Base-by-base conservation (phyloP, 92 coral and sea anemone species). In the Zoanthus solanderi region DNA sequence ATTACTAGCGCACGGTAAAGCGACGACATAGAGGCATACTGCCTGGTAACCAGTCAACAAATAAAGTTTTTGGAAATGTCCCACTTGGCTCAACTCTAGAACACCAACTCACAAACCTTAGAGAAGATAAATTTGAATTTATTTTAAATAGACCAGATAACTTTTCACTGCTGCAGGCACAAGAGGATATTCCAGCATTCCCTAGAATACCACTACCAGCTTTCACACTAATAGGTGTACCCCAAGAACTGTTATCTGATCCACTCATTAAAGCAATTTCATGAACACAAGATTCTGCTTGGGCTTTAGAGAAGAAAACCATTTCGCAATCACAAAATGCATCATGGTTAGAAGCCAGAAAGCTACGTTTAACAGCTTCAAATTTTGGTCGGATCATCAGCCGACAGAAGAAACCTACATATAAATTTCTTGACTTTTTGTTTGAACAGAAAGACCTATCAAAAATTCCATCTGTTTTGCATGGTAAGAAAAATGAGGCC, bases 1-100 rank as follows among this genome's bases (percentile, higher is more conserved):
- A 23, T 23, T 23, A 23, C 23, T 23, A 23, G 23, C 23, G 23
- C 23, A 23, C 23, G 0, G 23, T 23, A 23, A 23, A 23, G 23
- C 23, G 23, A 23, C 23, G 23, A 23, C 23, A 23, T 23, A 23
- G 23, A 23, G 23, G 23, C 23, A 23, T 0, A 23, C 23, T 23
- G 23, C 23, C 23, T 23, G 23, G 23, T 23, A 23, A 23, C 23
- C 23, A 23, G 71, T 15, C 81, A n/a, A 52, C 58, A 2, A 78
- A 87, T 71, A 91, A 91, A 83, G 89, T 91, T 7, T 90, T 91
- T 88, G 90, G 87, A 10, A 85, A 90, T 67, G 65, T 84, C 50
- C 92, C 86, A 30, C 87, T 90, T 52, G 90, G 93, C 53, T 87
- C 90, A 72, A 82, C 88, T 73, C 5, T 87, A 53, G 88, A 30